These are phyloP conservation scores for Brachypalpus laphriformis DNA, from an alignment of 2,888 invertebrate species.

Conservation along the genomic window DNA sequence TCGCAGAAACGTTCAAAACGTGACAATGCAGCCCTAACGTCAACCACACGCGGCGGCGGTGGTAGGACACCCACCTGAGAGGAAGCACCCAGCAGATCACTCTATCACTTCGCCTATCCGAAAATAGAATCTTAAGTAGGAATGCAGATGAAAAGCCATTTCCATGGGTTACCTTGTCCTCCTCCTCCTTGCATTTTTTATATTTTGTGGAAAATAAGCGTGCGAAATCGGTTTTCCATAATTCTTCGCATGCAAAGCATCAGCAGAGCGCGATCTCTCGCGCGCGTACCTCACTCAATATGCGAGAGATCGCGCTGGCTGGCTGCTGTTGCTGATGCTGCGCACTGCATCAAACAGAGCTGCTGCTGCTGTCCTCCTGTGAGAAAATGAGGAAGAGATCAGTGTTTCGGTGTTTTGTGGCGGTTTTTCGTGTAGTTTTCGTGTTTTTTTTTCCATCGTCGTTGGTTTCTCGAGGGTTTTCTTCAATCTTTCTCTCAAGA, in stretches of 20 bases:
- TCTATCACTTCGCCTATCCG: conserved; percentile 56
- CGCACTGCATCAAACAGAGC: background rate
- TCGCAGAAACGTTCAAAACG: conserved; percentile 64
- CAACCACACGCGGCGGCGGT: conserved; percentile 6
- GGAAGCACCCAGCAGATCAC: conserved; percentile 37
- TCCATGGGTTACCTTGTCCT: conserved; percentile 42
- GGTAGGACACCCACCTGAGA: conserved; percentile 20
- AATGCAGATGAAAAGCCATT: conserved; percentile 63
- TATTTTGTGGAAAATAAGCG: conserved; percentile 52
- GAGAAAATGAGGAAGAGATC: conserved; percentile 74
- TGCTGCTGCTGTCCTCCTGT: conserved; percentile 61
- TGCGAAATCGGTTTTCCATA: conserved; percentile 72
- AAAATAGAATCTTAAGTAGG: conserved; percentile 68
- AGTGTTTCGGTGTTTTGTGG: conserved; percentile 73
- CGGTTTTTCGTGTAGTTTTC: conserved; percentile 70
- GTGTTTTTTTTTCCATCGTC: conserved; percentile 39
- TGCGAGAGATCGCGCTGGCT: conserved; percentile 45
- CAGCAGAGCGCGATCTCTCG: conserved; percentile 43
- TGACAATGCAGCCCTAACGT: conserved; percentile 60
- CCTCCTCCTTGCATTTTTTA: conserved; percentile 10
- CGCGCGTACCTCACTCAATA: conserved; percentile 29
- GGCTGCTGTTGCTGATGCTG: conserved; percentile 47
- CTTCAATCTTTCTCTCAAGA: conserved; percentile 68
- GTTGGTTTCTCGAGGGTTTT: conserved; percentile 70
- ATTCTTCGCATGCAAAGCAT: conserved; percentile 12